Evolutionary conservation across 2,888 invertebrate species (phyloP).

Genomic region (Drosophila maculinotata): DNA sequence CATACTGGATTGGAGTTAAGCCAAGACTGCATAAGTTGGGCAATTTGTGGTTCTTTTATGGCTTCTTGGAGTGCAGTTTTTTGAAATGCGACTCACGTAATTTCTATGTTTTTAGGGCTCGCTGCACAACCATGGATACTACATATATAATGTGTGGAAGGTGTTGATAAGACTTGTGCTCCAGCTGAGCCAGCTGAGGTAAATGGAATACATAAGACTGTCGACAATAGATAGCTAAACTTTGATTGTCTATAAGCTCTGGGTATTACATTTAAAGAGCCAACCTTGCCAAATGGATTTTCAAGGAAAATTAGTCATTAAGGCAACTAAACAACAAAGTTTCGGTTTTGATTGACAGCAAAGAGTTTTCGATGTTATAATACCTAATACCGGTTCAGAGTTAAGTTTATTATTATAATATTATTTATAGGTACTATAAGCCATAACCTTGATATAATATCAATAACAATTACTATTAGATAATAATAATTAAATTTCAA

Average conservation of each 20-base stretch:
- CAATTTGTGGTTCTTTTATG: conserved; percentile 39
- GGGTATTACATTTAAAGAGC: conserved; percentile 8
- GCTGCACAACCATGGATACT: conserved; percentile 13
- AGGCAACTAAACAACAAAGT: not conserved
- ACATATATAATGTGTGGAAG: conserved; percentile 9
- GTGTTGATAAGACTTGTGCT: conserved; percentile 29
- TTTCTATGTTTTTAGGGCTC: not conserved
- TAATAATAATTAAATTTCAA: not conserved
- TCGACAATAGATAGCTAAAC: conserved; percentile 17
- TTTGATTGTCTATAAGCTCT: conserved; percentile 14
- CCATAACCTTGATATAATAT: not conserved
- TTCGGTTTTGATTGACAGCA: not conserved
- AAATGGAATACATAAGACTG: conserved; percentile 12
- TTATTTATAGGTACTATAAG: too few relatives aligned
- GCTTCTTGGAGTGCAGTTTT: not conserved
- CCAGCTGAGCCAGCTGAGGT: conserved; percentile 40
- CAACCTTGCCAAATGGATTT: not conserved
- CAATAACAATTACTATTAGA: conserved; percentile 1
- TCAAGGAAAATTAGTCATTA: not conserved
- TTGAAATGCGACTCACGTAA: conserved; percentile 30
- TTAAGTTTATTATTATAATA: too few relatives aligned
- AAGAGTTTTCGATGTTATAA: not conserved
- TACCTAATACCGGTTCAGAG: not conserved
- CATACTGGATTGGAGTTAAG: conserved; percentile 27
- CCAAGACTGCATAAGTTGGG: conserved; percentile 19